Evolutionary conservation across 2,888 invertebrate genomes (phyloP).

Genomic region (Malthinus flaveolus): DNA sequence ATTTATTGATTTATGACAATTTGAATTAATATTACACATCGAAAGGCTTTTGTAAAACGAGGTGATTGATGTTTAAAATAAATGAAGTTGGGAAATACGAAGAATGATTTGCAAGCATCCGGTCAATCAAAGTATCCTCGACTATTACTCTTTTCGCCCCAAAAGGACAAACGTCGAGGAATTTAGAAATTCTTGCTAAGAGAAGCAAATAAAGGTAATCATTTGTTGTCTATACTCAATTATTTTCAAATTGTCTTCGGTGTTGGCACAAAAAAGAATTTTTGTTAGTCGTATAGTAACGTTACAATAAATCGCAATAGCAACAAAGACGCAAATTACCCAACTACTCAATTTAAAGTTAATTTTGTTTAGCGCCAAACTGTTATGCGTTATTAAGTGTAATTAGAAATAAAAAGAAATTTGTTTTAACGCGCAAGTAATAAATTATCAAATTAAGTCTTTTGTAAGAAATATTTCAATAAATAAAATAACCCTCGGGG

Average conservation of each 20-base stretch:
- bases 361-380: too few relatives aligned
- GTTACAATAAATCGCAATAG: too few relatives aligned
- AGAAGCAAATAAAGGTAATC: background rate
- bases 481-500: background rate
- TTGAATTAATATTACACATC: too few relatives aligned
- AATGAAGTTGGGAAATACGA: background rate
- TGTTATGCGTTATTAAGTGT: too few relatives aligned
- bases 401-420: too few relatives aligned
- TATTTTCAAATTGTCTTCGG: background rate
- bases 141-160: slow-evolving; percentile 1
- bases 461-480: too few relatives aligned
- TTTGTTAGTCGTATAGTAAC: background rate
- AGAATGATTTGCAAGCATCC: slow-evolving; percentile 3
- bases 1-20: too few relatives aligned
- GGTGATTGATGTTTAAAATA: background rate
- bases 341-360: too few relatives aligned
- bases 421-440: too few relatives aligned
- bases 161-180: background rate
- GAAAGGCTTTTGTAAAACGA: background rate
- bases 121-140: slow-evolving; percentile 4
- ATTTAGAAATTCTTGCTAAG: slow-evolving; percentile 1
- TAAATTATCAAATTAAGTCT: too few relatives aligned
- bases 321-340: too few relatives aligned
- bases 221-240: background rate
- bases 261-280: background rate